phyloP scores from a whole-genome alignment of 2,113 vertebrate species.

The Pipra filicauda region DNA sequence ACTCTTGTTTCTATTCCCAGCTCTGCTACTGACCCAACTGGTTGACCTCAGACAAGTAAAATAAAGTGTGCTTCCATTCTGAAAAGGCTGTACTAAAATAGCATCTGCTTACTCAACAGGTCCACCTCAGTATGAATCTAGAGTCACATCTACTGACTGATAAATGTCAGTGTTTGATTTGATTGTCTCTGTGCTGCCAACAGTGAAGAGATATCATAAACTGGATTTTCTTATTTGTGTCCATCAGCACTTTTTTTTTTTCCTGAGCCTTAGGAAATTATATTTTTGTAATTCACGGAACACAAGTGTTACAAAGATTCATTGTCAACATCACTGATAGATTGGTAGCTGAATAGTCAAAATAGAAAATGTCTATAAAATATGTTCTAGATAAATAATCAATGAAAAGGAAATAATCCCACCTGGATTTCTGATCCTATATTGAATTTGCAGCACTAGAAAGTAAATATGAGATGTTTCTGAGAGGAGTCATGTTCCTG shows the following conservation, averaged over 20 bases:
- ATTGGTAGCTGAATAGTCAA: not conserved
- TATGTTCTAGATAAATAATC: not conserved
- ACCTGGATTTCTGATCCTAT: not conserved
- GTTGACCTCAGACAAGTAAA: conserved; percentile 1
- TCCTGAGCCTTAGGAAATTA: not conserved
- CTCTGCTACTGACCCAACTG: not conserved
- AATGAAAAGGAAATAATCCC: not conserved
- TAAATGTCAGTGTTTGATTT: not conserved
- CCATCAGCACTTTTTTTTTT: not conserved
- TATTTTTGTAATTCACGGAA: not conserved
- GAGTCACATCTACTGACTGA: not conserved
- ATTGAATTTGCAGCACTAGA: not conserved
- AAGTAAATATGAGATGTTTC: not conserved
- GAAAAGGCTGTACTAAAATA: conserved; percentile 36
- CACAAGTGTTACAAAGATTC: not conserved
- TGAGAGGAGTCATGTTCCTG: not conserved
- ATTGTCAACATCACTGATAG: not conserved
- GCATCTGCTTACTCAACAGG: conserved; percentile 23
- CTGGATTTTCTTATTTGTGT: not conserved
- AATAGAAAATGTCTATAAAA: not conserved
- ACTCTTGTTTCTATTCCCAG: conserved; percentile 14
- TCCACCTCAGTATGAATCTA: not conserved
- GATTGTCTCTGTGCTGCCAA: not conserved
- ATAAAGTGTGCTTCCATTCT: conserved; percentile 26
- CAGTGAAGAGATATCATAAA: not conserved